phyloP scores from a whole-genome alignment of 2,113 vertebrate species.

The Oncorhynchus gorbuscha region DNA sequence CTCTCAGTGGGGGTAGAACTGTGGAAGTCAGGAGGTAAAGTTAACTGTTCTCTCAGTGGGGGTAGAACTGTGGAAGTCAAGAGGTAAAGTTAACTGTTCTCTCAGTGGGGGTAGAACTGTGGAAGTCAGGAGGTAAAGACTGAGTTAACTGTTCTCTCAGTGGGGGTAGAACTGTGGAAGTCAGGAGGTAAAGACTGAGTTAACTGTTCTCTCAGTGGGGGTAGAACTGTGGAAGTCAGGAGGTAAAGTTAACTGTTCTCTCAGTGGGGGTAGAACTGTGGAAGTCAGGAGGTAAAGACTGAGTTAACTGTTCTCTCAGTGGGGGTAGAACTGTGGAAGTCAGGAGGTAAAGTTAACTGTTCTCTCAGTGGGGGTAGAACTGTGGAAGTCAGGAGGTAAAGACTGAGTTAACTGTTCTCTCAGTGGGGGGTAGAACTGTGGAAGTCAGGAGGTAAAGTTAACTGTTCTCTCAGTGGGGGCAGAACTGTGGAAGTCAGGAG shows the following conservation, averaged over 20 bases:
- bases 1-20: conserved; percentile 32
- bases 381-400: no score
- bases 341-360: conserved; percentile 70
- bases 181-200: no score
- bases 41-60: conserved; percentile 68
- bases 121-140: no score
- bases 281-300: conserved; percentile 51
- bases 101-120: conserved; percentile 29
- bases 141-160: no score
- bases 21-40: conserved; percentile 56
- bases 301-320: conserved; percentile 68
- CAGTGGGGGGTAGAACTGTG: conserved; percentile 17
- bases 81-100: conserved; percentile 16
- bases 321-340: conserved; percentile 29
- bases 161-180: no score
- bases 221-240: no score
- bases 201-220: no score
- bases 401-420: conserved; percentile 39
- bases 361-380: conserved; percentile 39
- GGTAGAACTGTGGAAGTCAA: no score
- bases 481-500: no score
- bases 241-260: conserved; percentile 25
- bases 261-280: no score
- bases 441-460: no score
- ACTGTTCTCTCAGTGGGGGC: no score